Evolutionary conservation across 37 sponge, comb jelly and placozoan species (phyloP).

Genomic region (Beroe forskalii): DNA sequence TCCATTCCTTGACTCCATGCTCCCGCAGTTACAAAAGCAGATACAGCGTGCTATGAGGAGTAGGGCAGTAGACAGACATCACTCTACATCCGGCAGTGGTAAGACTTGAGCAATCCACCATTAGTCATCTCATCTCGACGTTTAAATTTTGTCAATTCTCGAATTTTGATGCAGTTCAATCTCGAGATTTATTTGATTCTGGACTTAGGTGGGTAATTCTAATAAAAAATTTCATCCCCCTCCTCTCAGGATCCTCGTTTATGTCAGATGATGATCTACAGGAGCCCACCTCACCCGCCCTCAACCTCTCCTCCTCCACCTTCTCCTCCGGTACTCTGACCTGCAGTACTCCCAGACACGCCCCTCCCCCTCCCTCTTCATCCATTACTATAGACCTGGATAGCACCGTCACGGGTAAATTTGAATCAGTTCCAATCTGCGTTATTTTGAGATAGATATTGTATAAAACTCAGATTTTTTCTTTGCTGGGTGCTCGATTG

Average conservation of each 20-base stretch:
- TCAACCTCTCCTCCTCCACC: background rate
- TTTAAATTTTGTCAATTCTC: no score
- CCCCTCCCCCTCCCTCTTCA: slow-evolving; percentile 5
- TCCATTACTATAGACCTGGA: background rate
- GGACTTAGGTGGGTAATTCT: background rate
- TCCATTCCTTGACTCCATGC: no score
- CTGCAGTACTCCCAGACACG: slow-evolving; percentile 19
- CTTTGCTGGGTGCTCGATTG: no score
- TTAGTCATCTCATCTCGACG: no score
- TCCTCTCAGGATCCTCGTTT: background rate
- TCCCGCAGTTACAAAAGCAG: slow-evolving; percentile 55
- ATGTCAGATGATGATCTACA: background rate
- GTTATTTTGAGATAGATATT: no score
- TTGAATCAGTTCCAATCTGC: no score
- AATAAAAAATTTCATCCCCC: background rate
- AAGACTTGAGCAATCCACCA: no score
- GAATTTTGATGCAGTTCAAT: no score
- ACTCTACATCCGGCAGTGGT: background rate
- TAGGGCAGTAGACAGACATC: background rate
- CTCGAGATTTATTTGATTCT: background rate
- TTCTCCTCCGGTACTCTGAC: slow-evolving; percentile 7
- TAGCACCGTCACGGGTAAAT: no score
- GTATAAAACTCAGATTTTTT: no score
- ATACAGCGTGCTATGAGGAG: slow-evolving; percentile 53
- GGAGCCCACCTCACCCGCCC: background rate